Conservation (phyloP, 2,888 invertebrate genomes). For the Platycnemis pennipes region DNA sequence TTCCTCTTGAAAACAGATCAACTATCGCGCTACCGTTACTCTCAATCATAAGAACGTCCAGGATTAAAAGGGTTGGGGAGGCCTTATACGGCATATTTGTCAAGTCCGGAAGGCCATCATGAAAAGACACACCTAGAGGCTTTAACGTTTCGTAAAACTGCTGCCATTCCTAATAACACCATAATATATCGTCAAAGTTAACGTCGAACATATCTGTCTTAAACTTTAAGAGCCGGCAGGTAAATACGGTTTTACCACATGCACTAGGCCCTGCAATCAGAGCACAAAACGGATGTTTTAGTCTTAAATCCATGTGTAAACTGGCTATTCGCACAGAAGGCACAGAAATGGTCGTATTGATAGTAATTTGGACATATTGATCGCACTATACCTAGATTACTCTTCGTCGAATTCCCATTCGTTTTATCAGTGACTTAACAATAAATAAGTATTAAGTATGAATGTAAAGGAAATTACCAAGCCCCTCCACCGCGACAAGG, state of each 20-base stretch:
- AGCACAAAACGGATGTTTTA: neutral
- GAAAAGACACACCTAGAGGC: neutral
- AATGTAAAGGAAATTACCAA: neutral
- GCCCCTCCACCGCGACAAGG: neutral
- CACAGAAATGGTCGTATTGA: neutral
- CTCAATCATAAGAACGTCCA: conserved; percentile 69
- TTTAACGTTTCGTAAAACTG: neutral
- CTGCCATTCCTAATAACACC: conserved; percentile 36
- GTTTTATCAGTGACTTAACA: neutral
- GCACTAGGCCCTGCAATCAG: neutral
- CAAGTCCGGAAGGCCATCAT: neutral
- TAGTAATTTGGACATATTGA: neutral
- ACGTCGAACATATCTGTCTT: neutral
- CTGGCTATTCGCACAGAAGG: neutral
- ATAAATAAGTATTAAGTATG: neutral
- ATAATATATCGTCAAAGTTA: neutral
- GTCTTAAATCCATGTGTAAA: neutral
- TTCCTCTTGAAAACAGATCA: conserved; percentile 68
- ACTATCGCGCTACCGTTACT: conserved; percentile 42
- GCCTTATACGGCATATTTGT: neutral
- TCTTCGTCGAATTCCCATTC: neutral
- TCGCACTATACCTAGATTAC: neutral
- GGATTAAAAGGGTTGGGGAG: conserved; percentile 57
- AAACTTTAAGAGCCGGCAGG: neutral
- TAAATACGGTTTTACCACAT: neutral